Conservation (phyloP, 1,140 invertebrate species). For the Drosophila neocordata region DNA sequence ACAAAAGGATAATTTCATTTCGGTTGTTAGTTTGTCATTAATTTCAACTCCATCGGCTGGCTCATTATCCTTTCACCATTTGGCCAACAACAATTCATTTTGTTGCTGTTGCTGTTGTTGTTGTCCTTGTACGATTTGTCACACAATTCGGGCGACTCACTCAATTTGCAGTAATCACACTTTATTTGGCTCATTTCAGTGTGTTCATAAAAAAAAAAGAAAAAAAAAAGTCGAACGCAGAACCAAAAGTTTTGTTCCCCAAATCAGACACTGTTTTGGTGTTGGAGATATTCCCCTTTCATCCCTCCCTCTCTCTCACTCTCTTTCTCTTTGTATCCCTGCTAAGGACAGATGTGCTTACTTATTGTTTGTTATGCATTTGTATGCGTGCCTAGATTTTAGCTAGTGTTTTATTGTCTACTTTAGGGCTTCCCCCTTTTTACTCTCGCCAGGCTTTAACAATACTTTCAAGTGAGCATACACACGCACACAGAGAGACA, state of each 20-base stretch:
- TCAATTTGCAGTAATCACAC: constrained; percentile 78
- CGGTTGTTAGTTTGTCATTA: not conserved
- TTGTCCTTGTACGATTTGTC: constrained; percentile 26
- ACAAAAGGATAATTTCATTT: not conserved
- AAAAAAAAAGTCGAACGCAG: constrained; percentile 32
- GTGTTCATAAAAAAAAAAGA: constrained; percentile 69
- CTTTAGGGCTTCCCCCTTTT: constrained; percentile 51
- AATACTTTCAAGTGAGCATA: constrained; percentile 74
- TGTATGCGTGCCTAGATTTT: constrained; percentile 72
- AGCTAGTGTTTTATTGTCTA: constrained; percentile 79
- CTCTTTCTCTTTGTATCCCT: not conserved
- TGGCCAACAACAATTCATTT: not conserved
- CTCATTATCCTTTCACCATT: not conserved
- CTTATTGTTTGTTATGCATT: constrained; percentile 60
- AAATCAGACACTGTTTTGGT: constrained; percentile 18
- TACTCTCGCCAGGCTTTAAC: constrained; percentile 44
- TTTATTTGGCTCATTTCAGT: constrained; percentile 72
- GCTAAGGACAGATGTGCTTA: constrained; percentile 24
- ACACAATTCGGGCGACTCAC: constrained; percentile 62
- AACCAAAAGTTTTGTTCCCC: constrained; percentile 29
- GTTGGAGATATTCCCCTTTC: not conserved
- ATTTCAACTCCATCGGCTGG: constrained; percentile 1
- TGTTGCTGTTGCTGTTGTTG: constrained; percentile 13
- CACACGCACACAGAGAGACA: constrained; percentile 49
- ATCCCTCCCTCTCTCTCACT: not conserved